phyloP scores from a whole-genome alignment of 2,888 invertebrate genomes.

The Hirtodrosophila cameraria region DNA sequence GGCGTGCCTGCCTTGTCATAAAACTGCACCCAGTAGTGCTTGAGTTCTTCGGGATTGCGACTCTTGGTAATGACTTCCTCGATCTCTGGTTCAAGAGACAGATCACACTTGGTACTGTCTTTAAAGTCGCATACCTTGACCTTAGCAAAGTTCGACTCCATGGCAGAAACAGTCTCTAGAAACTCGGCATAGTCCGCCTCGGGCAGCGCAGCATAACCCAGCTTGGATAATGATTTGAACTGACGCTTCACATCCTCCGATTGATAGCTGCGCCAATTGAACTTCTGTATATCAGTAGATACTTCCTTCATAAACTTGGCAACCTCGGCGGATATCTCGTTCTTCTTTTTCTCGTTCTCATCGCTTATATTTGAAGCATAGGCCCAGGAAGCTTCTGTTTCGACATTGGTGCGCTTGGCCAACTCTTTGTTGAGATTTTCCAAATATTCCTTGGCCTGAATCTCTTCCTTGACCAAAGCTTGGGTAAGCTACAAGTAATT shows the following conservation, averaged over 20 bases:
- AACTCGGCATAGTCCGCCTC: slow-evolving; percentile 88
- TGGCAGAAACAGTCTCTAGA: slow-evolving; percentile 87
- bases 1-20: slow-evolving; percentile 89
- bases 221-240: slow-evolving; percentile 89
- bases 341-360: slow-evolving; percentile 86
- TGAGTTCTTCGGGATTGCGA: slow-evolving; percentile 90
- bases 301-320: slow-evolving; percentile 83
- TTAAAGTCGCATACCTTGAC: slow-evolving; percentile 91
- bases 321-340: slow-evolving; percentile 78
- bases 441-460: slow-evolving; percentile 87
- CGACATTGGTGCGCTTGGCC: slow-evolving; percentile 86
- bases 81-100: slow-evolving; percentile 90
- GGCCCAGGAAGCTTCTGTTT: slow-evolving; percentile 88
- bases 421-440: slow-evolving; percentile 86
- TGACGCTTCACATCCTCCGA: slow-evolving; percentile 89
- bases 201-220: slow-evolving; percentile 90
- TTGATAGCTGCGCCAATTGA: slow-evolving; percentile 89
- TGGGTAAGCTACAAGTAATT: slow-evolving; percentile 55
- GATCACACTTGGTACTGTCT: slow-evolving; percentile 87
- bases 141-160: slow-evolving; percentile 91
- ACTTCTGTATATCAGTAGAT: slow-evolving; percentile 84
- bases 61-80: slow-evolving; percentile 88
- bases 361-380: slow-evolving; percentile 91
- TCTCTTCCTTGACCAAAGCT: slow-evolving; percentile 82
- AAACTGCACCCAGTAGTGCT: slow-evolving; percentile 92